Evolutionary conservation across 2,113 vertebrate species (phyloP).

Genomic region (Apistogramma diplotaenia): DNA sequence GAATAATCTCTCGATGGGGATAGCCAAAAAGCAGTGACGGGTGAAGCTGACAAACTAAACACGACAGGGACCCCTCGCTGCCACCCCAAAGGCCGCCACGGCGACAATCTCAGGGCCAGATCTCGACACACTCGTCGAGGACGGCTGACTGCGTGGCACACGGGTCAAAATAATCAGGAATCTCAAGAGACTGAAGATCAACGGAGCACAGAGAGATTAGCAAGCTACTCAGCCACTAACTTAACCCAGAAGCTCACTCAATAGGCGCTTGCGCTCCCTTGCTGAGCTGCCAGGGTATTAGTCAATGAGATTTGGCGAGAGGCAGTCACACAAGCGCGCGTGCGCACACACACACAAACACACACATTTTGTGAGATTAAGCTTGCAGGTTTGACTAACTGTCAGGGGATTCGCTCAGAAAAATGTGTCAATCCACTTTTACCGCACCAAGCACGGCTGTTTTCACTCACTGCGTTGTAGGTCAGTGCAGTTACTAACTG

Average conservation of each 20-base stretch:
- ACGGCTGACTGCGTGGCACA: constrained; percentile 2
- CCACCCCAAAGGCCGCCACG: not conserved
- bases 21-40: not conserved
- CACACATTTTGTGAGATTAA: constrained; percentile 47
- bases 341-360: not conserved
- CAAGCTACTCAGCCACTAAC: constrained; percentile 48
- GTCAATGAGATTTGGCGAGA: constrained; percentile 48
- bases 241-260: constrained; percentile 42
- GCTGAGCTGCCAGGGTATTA: constrained; percentile 51
- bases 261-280: constrained; percentile 29
- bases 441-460: not conserved
- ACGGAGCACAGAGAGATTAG: constrained; percentile 53
- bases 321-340: constrained; percentile 12
- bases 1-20: not conserved
- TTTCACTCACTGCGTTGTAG: constrained; percentile 14
- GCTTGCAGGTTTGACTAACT: constrained; percentile 48
- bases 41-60: not conserved
- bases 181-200: constrained; percentile 56
- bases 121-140: not conserved
- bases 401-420: constrained; percentile 54
- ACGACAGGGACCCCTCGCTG: not conserved
- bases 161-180: constrained; percentile 50
- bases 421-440: constrained; percentile 53
- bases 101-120: constrained; percentile 2
- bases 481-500: constrained; percentile 23